A percentile compares a stretch with the other conserved stretches of the same genome.
Conservation (phyloP, 2,113 vertebrate species). For the Colius striatus region DNA sequence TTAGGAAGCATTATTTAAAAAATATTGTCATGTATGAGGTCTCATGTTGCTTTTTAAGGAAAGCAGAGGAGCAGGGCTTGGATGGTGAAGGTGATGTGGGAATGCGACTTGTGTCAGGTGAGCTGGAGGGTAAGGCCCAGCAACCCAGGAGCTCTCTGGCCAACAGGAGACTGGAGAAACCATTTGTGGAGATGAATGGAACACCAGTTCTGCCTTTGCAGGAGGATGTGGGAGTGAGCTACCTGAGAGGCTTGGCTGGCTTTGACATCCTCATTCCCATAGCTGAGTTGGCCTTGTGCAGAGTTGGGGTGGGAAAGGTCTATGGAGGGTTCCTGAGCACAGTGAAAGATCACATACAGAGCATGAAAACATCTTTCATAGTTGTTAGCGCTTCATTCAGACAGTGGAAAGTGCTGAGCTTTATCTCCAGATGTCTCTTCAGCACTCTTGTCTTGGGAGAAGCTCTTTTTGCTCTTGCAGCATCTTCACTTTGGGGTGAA, state of each 20-base stretch:
- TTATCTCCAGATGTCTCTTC: background rate
- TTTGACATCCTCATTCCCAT: fast-evolving
- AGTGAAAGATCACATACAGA: background rate
- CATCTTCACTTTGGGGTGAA: background rate
- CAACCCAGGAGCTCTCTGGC: background rate
- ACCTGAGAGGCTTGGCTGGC: background rate
- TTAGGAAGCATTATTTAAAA: background rate
- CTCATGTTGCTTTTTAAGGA: background rate
- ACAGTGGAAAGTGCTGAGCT: background rate
- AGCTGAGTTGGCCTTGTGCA: background rate
- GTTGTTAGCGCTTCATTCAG: background rate
- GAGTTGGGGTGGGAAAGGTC: background rate
- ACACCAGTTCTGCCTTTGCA: background rate
- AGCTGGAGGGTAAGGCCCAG: background rate
- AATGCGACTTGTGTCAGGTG: fast-evolving
- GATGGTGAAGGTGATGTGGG: background rate
- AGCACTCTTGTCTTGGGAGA: background rate
- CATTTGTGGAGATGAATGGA: background rate
- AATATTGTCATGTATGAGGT: background rate
- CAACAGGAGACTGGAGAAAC: background rate
- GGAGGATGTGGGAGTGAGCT: background rate
- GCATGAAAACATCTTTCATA: background rate
- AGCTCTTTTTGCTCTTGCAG: background rate
- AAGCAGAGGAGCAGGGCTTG: background rate
- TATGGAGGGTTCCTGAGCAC: background rate